Base-by-base conservation (phyloP, 2,113 vertebrate genomes). In the Agapornis roseicollis region DNA sequence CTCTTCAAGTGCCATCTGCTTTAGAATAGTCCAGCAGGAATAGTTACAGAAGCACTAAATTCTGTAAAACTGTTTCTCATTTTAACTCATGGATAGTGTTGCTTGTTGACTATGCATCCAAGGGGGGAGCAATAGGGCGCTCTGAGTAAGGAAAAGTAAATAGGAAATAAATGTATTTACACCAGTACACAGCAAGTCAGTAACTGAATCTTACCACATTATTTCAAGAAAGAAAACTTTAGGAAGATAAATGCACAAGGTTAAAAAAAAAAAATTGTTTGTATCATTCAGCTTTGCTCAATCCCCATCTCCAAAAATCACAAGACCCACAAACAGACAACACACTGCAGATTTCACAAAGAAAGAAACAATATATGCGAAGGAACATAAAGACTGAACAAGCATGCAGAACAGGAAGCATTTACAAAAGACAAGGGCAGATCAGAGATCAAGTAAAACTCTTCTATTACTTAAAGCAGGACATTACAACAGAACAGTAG, bases 391-490 rank as follows among this genome's bases (percentile, higher is more conserved):
- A 89, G 65, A 50, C 53, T 61, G 46, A 58, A 56, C 35, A 42
- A 73, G 85, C 37, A 76, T 17, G 24, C 58, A n/a, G 41, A 88
- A 81, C 55, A 90, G 92, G 86, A 97, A 92, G 44, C 85, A 80
- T 88, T 80, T 88, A 71, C 72, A 78, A 80, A 94, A 78, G 37
- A 60, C 4, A 0, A 88, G 52, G 58, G 83, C 56, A 93, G 85
- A 91, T 91, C 58, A 96, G 91, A 33, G 66, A 94, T 37, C 66
- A 87, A 71, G 56, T 85, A 18, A 37, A 85, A 89, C 84, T 80
- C 80, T 97, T 92, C 89, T 92, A 73, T 66, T 66, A 90, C 73
- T 89, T 95, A 81, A 91, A 92, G 80, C 66, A 92, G 71, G 88
- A 81, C 85, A 72, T 95, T 93, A 95, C 86, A 93, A 49, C 65